Evolutionary conservation across 2,113 vertebrate genomes (phyloP).

Genomic region (Syrmaticus mikado): DNA sequence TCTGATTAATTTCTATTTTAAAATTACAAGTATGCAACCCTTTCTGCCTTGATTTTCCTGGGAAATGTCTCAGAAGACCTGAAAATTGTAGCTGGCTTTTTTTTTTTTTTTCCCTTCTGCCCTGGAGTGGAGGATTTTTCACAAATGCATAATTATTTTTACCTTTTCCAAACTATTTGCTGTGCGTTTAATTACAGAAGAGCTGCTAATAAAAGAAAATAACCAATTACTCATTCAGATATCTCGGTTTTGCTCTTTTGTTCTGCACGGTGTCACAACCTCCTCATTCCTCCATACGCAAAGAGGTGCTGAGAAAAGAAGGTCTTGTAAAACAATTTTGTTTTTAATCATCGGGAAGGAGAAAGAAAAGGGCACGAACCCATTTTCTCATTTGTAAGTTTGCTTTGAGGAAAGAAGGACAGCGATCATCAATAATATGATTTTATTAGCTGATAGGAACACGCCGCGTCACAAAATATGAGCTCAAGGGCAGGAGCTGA

Average conservation of each 20-base stretch:
- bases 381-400: background rate
- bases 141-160: constrained; percentile 58
- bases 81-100: constrained; percentile 11
- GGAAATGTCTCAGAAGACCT: constrained; percentile 53
- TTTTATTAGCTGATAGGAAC: constrained; percentile 55
- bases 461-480: constrained; percentile 19
- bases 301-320: constrained; percentile 13
- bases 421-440: constrained; percentile 41
- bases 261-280: constrained; percentile 15
- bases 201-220: constrained; percentile 29
- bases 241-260: background rate
- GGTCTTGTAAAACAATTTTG: background rate
- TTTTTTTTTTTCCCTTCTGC: background rate
- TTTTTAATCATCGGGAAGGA: background rate
- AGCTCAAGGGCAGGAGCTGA: constrained; percentile 64
- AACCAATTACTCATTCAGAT: constrained; percentile 20
- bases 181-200: constrained; percentile 54
- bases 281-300: background rate
- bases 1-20: constrained; percentile 67
- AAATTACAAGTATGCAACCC: constrained; percentile 50
- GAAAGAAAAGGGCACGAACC: background rate
- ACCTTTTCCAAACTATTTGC: constrained; percentile 66
- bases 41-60: constrained; percentile 53
- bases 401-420: constrained; percentile 18
- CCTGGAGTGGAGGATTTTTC: constrained; percentile 40